Conservation (phyloP, 2,888 invertebrate genomes). For the Hermaeophaga mercurialis region DNA sequence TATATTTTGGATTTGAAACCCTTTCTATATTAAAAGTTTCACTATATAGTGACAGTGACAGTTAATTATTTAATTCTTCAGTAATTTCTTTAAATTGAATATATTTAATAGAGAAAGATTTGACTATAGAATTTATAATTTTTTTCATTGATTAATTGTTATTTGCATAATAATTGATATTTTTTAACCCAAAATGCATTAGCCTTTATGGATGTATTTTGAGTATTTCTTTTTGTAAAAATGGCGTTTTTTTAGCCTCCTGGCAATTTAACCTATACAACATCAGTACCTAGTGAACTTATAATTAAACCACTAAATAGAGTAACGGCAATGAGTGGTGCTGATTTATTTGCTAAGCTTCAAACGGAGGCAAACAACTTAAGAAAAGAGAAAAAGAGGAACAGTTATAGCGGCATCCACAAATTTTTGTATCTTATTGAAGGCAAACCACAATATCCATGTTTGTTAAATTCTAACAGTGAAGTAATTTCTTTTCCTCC, state of each 20-base stretch:
- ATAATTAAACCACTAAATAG: slow-evolving; percentile 71
- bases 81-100: no score
- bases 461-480: slow-evolving; percentile 67
- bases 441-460: slow-evolving; percentile 75
- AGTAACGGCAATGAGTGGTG: slow-evolving; percentile 66
- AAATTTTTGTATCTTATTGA: slow-evolving; percentile 81
- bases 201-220: no score
- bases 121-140: no score
- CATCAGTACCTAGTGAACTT: slow-evolving; percentile 67
- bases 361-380: slow-evolving; percentile 77
- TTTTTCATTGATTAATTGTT: no score
- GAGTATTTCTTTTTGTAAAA: no score
- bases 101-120: no score
- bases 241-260: slow-evolving; percentile 44
- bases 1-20: no score
- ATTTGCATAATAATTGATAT: no score
- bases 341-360: slow-evolving; percentile 70
- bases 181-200: no score
- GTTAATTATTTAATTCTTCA: no score
- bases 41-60: no score
- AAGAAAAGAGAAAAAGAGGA: slow-evolving; percentile 84
- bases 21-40: no score
- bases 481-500: slow-evolving; percentile 84
- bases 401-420: slow-evolving; percentile 80
- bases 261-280: slow-evolving; percentile 71